Evolutionary conservation across 1,140 invertebrate genomes (phyloP).

Genomic region (Tetragonula clypearis): DNA sequence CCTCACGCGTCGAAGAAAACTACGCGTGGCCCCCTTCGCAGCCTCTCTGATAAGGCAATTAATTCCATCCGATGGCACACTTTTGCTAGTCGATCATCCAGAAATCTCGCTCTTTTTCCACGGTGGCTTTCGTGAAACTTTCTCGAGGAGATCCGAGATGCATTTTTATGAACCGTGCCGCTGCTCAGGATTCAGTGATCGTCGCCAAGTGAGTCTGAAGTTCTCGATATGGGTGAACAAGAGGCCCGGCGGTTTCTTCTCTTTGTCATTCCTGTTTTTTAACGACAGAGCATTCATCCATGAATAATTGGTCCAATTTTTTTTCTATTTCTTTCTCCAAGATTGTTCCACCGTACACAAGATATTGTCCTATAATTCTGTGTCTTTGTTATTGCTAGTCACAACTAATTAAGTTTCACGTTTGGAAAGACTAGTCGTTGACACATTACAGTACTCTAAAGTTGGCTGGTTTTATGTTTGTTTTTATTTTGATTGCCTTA

Average conservation of each 20-base stretch:
- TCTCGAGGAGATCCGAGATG: conserved; percentile 22
- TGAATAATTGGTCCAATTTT: neutral
- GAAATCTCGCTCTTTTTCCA: conserved; percentile 36
- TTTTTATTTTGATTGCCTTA: too few relatives aligned
- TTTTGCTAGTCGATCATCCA: conserved; percentile 16
- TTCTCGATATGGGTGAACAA: neutral
- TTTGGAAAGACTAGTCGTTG: neutral
- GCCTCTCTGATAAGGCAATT: conserved; percentile 1
- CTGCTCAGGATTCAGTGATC: conserved; percentile 9
- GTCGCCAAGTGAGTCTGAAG: conserved; percentile 7
- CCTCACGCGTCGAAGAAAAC: neutral
- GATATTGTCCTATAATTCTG: neutral
- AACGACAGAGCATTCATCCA: neutral
- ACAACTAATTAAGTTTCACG: neutral
- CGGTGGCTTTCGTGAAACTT: conserved; percentile 42
- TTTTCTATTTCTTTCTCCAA: neutral
- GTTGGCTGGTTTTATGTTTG: too few relatives aligned
- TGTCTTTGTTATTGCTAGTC: neutral
- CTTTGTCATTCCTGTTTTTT: neutral
- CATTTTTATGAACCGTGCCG: conserved; percentile 33
- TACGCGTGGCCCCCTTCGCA: neutral
- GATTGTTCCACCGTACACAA: neutral
- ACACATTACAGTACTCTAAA: too few relatives aligned
- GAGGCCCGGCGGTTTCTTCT: neutral
- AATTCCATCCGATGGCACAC: conserved; percentile 7